A percentile compares a stretch with the other conserved stretches of the same genome.
These are phyloP conservation scores for Hydropotes inermis DNA, from an alignment of 2,113 vertebrate genomes.

Conservation along the genomic window DNA sequence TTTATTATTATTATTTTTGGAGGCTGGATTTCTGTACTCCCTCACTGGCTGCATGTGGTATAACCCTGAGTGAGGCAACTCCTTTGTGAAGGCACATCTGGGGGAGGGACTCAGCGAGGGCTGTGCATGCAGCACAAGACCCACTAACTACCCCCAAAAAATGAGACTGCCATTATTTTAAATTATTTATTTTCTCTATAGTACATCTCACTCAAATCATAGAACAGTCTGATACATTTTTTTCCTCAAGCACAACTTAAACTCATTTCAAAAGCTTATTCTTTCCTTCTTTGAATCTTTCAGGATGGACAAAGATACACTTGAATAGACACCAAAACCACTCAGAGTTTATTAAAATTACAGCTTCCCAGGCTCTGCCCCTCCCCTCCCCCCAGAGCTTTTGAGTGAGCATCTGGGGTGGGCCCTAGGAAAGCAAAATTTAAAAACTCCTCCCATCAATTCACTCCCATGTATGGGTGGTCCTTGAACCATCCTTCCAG, in stretches of 20 bases:
- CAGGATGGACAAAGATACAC: background rate
- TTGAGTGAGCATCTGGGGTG: background rate
- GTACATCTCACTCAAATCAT: slow-evolving; percentile 59
- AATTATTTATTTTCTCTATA: slow-evolving; percentile 68
- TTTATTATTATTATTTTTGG: too few relatives aligned
- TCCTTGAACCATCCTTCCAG: background rate
- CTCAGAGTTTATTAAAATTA: slow-evolving; percentile 7
- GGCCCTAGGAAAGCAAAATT: background rate
- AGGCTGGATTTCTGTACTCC: background rate
- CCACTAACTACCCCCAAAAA: background rate
- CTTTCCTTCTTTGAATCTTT: background rate
- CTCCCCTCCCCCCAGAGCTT: background rate
- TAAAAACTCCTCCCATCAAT: background rate
- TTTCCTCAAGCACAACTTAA: slow-evolving; percentile 13
- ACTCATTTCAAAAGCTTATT: slow-evolving; percentile 33
- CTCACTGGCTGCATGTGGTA: background rate
- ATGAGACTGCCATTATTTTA: slow-evolving; percentile 42
- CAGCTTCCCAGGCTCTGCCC: background rate
- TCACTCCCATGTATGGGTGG: background rate
- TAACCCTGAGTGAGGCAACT: background rate
- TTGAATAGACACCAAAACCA: background rate
- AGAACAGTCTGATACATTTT: slow-evolving; percentile 38
- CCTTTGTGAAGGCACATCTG: background rate
- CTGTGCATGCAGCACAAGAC: background rate
- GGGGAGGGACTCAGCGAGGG: background rate